Base-by-base conservation (phyloP, 2,797 vertebrate genomes). In the Poecilia wingei region DNA sequence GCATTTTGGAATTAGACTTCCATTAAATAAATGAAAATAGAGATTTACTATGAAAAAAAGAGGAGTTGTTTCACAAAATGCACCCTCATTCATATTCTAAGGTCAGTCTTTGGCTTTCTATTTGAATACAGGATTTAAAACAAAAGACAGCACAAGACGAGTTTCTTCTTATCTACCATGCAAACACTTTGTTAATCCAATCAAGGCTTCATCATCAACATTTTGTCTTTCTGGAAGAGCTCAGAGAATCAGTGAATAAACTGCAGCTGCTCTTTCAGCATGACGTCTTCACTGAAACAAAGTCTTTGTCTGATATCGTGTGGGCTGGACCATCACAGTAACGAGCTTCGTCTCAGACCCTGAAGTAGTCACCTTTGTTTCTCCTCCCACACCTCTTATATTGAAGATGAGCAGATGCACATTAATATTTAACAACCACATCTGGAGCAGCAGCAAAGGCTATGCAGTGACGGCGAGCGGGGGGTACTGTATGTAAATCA, bases 261-360 rank as follows among this genome's bases (percentile, higher is more conserved):
- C 66, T 39, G 57, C 61, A 82, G 53, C 33, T 18, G 77, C 84
- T 77, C 68, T 74, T 80, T 80, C 72, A 31, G 25, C 4, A 31
- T 47, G 70, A 72, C 9, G 66, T 87, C 79, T 72, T 45, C 36
- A 79, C 51, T 85, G 76, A 93, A 92, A 88, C 83, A 66, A 45
- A 0, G 82, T 72, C 93, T 93, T 94, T 94, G 92, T 95, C 72
- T 91, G 74, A 72, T 79, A 66, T 55, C 47, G 72, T 69, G 88
- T 87, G 89, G 88, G 90, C 90, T 84, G 75, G 31, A 68, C 76
- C 75, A 45, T 75, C 3, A 68, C 79, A 3, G 80, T 3, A 33
- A 92, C 89, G 86, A 78, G 86, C 93, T 88, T 88, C 84, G 82
- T 90, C 86, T 93, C 78, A 78, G 22, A 74, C 79, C 74, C 49